Evolutionary conservation across 2,113 vertebrate species (phyloP).

Genomic region (Arothron firmamentum): DNA sequence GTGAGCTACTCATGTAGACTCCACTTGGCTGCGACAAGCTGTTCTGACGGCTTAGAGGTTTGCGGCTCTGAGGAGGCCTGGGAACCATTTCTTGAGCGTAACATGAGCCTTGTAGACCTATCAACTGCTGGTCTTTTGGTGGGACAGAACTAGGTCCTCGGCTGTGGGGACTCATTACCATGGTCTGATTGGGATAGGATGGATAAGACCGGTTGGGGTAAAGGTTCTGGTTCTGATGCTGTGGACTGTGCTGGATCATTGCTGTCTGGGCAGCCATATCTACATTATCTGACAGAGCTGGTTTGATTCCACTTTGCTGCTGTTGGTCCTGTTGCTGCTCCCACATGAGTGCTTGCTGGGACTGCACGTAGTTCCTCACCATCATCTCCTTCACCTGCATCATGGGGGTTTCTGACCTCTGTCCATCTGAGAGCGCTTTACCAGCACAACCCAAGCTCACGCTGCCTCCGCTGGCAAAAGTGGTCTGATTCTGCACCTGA

Average conservation of each 20-base stretch:
- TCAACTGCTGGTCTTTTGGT: constrained; percentile 72
- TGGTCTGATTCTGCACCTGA: constrained; percentile 63
- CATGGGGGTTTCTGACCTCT: constrained; percentile 78
- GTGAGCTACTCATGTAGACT: constrained; percentile 67
- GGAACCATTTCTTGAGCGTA: constrained; percentile 79
- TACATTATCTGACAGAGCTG: constrained; percentile 56
- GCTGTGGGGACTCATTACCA: constrained; percentile 67
- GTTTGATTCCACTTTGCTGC: constrained; percentile 53
- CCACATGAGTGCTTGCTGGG: constrained; percentile 94
- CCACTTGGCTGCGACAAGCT: constrained; percentile 67
- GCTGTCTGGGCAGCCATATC: constrained; percentile 68
- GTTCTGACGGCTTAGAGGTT: constrained; percentile 75
- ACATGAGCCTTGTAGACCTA: constrained; percentile 67
- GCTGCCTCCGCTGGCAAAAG: constrained; percentile 59
- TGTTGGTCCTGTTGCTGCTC: constrained; percentile 74
- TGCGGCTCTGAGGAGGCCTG: constrained; percentile 76
- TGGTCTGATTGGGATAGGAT: constrained; percentile 72
- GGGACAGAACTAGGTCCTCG: constrained; percentile 55
- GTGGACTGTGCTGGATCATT: constrained; percentile 73
- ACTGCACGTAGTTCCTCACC: constrained; percentile 91
- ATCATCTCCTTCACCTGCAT: constrained; percentile 91
- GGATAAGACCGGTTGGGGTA: constrained; percentile 63
- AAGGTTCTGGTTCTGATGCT: constrained; percentile 70
- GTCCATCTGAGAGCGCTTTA: constrained; percentile 53
- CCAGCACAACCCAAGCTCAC: constrained; percentile 66